Conservation (phyloP, 92 coral and sea anemone genomes). For the Porites evermanni region DNA sequence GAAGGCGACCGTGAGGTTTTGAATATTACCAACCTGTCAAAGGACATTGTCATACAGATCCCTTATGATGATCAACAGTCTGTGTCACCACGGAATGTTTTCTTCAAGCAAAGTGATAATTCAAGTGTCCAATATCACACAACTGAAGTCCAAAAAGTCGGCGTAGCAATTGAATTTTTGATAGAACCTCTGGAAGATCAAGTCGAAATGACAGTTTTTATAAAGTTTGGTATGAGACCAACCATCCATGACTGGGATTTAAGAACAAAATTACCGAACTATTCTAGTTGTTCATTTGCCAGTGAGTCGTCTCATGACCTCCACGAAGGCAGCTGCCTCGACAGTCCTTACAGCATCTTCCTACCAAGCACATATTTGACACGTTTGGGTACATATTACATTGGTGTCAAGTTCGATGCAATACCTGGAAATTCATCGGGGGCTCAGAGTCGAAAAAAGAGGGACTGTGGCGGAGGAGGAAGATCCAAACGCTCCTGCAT, state of each 20-base stretch:
- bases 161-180: conserved; percentile 62
- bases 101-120: conserved; percentile 64
- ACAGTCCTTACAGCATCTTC: conserved; percentile 52
- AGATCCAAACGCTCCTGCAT: conserved; percentile 80
- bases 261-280: conserved; percentile 52
- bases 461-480: conserved; percentile 66
- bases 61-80: conserved; percentile 41
- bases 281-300: conserved; percentile 29
- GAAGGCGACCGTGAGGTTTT: conserved; percentile 29
- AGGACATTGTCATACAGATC: conserved; percentile 71
- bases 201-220: conserved; percentile 50
- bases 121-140: conserved; percentile 73
- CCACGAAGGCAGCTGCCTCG: conserved; percentile 42
- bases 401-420: conserved; percentile 60
- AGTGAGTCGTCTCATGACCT: background rate
- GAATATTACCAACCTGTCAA: conserved; percentile 62
- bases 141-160: conserved; percentile 42
- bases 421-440: background rate
- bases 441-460: conserved; percentile 51
- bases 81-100: conserved; percentile 10
- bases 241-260: conserved; percentile 46
- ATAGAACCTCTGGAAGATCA: conserved; percentile 60
- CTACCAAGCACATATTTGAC: conserved; percentile 49
- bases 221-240: conserved; percentile 64
- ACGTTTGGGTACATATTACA: conserved; percentile 48